Conservation (phyloP, 2,888 invertebrate species). For the Glyphotaelius pellucidus region DNA sequence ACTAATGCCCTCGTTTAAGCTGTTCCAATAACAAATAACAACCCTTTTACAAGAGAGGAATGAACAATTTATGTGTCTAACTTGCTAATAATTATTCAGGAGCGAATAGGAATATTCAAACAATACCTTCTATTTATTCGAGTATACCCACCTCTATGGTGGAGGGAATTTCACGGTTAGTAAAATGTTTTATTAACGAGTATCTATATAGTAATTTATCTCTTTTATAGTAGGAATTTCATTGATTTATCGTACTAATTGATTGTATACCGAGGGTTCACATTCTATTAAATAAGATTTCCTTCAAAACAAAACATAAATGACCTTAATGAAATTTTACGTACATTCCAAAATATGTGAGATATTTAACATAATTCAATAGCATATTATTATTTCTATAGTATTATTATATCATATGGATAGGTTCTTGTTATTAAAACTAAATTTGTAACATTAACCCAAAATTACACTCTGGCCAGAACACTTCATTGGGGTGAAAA, state of each 20-base stretch:
- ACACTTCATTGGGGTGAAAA: no score
- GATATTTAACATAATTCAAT: no score
- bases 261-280: not conserved
- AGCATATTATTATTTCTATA: no score
- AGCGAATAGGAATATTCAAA: constrained; percentile 12
- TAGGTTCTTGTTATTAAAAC: no score
- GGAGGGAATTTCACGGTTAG: not conserved
- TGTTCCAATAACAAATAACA: constrained; percentile 42
- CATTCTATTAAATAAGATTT: no score
- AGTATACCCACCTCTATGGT: not conserved
- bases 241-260: not conserved
- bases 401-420: no score
- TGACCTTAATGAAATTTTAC: no score
- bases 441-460: no score
- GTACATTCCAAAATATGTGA: no score
- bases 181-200: not conserved
- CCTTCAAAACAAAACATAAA: no score
- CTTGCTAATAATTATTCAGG: not conserved
- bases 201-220: not conserved
- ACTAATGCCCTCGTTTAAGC: constrained; percentile 35
- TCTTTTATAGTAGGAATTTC: not conserved
- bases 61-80: constrained; percentile 8
- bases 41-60: constrained; percentile 22
- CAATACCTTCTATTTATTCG: not conserved
- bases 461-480: no score